These are phyloP conservation scores for Tipula lateralis DNA, from an alignment of 2,888 invertebrate species.

Conservation along the genomic window DNA sequence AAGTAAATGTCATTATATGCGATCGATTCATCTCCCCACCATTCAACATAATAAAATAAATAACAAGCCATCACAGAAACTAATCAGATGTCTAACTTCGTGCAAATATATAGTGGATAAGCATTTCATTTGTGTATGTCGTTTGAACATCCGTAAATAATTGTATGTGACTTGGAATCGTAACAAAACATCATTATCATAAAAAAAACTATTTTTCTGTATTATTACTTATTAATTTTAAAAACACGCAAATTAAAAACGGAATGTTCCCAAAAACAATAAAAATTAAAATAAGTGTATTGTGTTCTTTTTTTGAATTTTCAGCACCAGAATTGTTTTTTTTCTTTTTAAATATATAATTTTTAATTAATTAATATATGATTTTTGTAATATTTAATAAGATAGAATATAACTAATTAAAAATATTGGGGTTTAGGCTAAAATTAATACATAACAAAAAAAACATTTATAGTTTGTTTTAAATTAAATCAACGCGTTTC, in stretches of 20 bases:
- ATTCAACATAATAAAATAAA: neutral
- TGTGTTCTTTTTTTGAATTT: neutral
- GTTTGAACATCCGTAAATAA: neutral
- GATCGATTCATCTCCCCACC: neutral
- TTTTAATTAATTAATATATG: neutral
- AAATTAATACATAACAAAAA: neutral
- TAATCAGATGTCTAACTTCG: neutral
- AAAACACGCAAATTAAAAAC: neutral
- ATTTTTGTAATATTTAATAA: neutral
- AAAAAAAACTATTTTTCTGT: neutral
- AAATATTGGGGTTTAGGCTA: neutral
- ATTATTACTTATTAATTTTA: neutral
- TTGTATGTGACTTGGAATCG: neutral
- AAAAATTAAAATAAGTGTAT: neutral
- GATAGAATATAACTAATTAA: neutral
- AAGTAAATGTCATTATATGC: neutral
- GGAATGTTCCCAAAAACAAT: neutral
- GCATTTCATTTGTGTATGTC: neutral
- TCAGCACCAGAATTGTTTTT: conserved; percentile 19
- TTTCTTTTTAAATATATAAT: neutral
- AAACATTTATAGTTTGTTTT: neutral
- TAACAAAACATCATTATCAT: neutral
- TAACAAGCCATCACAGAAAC: neutral
- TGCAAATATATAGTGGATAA: neutral
- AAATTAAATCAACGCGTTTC: neutral